Conservation (phyloP, 2,797 vertebrate species). For the Cirrhinus molitorella region DNA sequence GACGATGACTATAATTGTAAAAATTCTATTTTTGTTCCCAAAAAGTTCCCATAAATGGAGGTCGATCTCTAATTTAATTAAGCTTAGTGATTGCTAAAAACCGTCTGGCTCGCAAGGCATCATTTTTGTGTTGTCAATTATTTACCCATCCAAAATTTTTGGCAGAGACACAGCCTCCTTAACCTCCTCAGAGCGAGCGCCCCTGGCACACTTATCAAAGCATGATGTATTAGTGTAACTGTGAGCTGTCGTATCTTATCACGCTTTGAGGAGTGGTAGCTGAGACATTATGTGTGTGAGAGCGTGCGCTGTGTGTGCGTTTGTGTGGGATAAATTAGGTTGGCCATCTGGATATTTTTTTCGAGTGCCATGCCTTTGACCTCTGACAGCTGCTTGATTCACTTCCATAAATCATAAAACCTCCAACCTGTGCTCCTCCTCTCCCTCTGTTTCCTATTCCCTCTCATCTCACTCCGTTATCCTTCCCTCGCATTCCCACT, state of each 20-base stretch:
- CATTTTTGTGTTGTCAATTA: background rate
- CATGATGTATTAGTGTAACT: conserved; percentile 4
- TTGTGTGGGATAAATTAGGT: conserved; percentile 35
- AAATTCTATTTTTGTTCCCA: no score
- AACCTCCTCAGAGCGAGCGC: background rate
- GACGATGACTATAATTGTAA: background rate
- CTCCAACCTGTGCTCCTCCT: conserved; percentile 37
- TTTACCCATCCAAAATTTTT: background rate
- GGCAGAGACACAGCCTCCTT: background rate
- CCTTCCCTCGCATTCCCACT: conserved; percentile 60
- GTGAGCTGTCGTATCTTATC: conserved; percentile 1
- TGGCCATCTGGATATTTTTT: conserved; percentile 67
- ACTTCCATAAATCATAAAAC: conserved; percentile 66
- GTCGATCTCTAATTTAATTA: background rate
- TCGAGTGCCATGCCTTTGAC: conserved; percentile 67
- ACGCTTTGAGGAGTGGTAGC: conserved; percentile 1
- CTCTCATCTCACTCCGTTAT: conserved; percentile 57
- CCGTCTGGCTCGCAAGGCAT: background rate
- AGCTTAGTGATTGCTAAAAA: background rate
- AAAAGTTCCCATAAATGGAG: background rate
- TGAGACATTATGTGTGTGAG: background rate
- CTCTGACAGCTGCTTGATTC: conserved; percentile 66
- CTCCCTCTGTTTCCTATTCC: conserved; percentile 44
- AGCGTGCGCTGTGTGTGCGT: conserved; percentile 18
- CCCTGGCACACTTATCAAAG: background rate